Base-by-base conservation (phyloP, 2,797 vertebrate genomes). In the Paratrypauchen microcephalus region DNA sequence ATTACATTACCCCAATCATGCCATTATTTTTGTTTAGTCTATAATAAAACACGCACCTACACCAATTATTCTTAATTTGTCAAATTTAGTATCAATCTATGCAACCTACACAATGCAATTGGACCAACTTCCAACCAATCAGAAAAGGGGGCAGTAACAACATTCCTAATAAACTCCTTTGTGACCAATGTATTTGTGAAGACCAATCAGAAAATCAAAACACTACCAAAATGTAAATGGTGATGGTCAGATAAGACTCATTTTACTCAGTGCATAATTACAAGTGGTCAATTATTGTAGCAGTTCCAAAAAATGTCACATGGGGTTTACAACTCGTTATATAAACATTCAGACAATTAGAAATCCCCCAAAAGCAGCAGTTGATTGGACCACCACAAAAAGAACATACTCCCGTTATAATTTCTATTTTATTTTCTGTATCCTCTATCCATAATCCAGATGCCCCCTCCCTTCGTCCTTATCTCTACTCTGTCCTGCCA, bases 401-500 rank as follows among this genome's bases (percentile, higher is more conserved):
- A 41, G 39, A 2, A 32, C 30, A 18, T 4, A 2, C 24, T 13
- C 6, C 56, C 16, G 24, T 28, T 28, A 57, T 28, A 15, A 57
- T 28, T 26, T 15, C 11, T 16, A 1, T 57, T 21, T 61, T 36
- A 12, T 68, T 70, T 76, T 66, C 57, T 30, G 36, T 52, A 21
- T 32, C 30, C 60, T 66, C 66, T 74, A 84, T 78, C 83, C 79
- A 70, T 65, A 21, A 39, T 61, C 75, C 64, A 71, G 60, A 62
- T 30, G 55, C 73, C 77, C 9, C 41, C 41, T 75, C 56, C 50
- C 66, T 50, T 63, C 21, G 24, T 83, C 77, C 87, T 88, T 91
- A 87, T 89, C 83, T 77, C 76, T 74, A 76, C 77, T 82, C 71
- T 76, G 80, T 70, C 73, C 81, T 76, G 72, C 73, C 82, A 72